Base-by-base conservation (phyloP, 1,140 invertebrate genomes). In the Lithobius niger region DNA sequence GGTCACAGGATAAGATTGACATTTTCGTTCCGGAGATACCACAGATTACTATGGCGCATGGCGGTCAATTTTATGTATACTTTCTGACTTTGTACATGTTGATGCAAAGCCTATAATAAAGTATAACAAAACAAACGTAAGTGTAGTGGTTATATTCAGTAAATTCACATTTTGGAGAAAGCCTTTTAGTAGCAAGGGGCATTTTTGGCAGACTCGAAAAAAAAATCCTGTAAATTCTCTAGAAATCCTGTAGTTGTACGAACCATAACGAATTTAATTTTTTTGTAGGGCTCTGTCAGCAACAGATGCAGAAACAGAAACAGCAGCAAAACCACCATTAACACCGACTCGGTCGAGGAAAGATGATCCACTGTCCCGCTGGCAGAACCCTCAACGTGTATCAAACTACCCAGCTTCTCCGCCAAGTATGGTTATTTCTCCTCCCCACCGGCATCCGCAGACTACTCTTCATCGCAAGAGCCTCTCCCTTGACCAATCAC, bases 401-500 rank as follows among this genome's bases (percentile, higher is more conserved):
- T 55, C 56, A 27, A 59, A 59, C 21, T 54, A 58, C 15, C 58
- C 58, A 13, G 36, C 58, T 22, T 63, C 57, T 24, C 64, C 60
- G 48, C 65, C 64, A 19, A 72, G 58, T 65, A 69, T 21, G 69
- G 71, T 61, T 68, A 68, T 65, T n/a, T 61, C 42, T 24, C 66
- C 18, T 59, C 73, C 59, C 62, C 71, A 57, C 43, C 62, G 56
- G 49, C 60, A 24, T 61, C 65, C 25, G 60, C 65, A 57, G 47
- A 76, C 77, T 55, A 77, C 76, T 64, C 67, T 86, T 15, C 78
- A 82, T 59, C 74, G 82, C 51, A 86, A 84, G 64, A 82, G 81
- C 69, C 66, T 86, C 19, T 86, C 83, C 18, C 67, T 87, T 31
- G 84, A 87, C 69, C 83, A 87, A 65, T 83, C 79, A 16, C 72